Evolutionary conservation across 1,140 invertebrate genomes (phyloP).

Genomic region (Lucilia sericata): DNA sequence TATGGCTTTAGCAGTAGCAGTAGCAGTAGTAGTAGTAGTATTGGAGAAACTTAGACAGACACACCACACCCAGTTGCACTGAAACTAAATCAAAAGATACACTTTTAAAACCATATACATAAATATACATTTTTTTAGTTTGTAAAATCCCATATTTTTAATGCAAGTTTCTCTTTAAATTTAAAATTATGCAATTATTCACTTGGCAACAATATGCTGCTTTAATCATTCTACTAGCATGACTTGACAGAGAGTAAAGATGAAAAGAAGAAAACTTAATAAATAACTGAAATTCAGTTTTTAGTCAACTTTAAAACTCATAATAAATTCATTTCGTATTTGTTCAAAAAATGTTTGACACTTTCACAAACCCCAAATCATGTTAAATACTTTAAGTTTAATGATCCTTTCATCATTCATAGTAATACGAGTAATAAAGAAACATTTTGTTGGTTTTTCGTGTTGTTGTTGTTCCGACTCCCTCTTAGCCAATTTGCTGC

Average conservation of each 20-base stretch:
- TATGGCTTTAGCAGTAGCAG: background rate
- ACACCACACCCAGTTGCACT: background rate
- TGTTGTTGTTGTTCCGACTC: background rate
- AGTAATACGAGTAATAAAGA: background rate
- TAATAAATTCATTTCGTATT: background rate
- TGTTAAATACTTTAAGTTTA: constrained; percentile 17
- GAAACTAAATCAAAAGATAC: constrained; percentile 11
- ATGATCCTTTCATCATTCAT: background rate
- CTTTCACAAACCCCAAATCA: background rate
- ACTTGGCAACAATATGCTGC: constrained; percentile 15
- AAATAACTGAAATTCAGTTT: constrained; percentile 11
- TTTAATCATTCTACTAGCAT: background rate
- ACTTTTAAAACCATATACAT: background rate
- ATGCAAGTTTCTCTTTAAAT: background rate
- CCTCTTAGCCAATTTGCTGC: constrained; percentile 1
- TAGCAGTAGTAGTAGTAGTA: background rate
- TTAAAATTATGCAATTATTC: constrained; percentile 17
- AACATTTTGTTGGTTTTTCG: background rate
- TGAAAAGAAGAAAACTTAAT: background rate
- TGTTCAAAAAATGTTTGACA: background rate
- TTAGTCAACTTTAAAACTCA: constrained; percentile 5
- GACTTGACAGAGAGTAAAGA: background rate
- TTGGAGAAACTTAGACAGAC: background rate
- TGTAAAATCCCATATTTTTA: background rate
- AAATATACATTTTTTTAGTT: background rate